These are phyloP conservation scores for Eurytoma adleriae DNA, from an alignment of 2,888 invertebrate genomes.

Conservation along the genomic window DNA sequence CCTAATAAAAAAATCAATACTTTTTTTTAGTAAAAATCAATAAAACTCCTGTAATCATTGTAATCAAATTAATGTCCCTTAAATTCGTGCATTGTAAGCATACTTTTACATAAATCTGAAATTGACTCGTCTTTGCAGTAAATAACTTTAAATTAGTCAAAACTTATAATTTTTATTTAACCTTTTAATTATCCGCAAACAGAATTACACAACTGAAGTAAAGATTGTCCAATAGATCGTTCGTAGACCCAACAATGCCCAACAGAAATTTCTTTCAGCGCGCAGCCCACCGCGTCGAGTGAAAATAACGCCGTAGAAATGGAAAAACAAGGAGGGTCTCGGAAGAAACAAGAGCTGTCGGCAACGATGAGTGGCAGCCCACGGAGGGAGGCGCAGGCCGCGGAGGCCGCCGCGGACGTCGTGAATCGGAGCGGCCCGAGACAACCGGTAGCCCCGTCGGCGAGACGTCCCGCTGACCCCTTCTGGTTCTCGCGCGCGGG, in stretches of 20 bases:
- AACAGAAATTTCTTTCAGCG: not conserved
- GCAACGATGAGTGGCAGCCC: not conserved
- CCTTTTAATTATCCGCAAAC: too few relatives aligned
- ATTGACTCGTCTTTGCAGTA: too few relatives aligned
- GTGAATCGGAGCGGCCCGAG: slow-evolving; percentile 47
- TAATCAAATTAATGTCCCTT: too few relatives aligned
- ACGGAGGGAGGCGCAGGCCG: not conserved
- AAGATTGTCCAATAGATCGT: too few relatives aligned
- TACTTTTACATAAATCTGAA: too few relatives aligned
- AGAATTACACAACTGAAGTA: too few relatives aligned
- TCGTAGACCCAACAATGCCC: not conserved
- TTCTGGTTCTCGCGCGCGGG: slow-evolving; percentile 61
- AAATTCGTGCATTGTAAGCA: too few relatives aligned
- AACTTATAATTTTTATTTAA: too few relatives aligned
- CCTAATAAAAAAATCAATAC: not conserved
- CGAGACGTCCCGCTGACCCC: slow-evolving; percentile 72
- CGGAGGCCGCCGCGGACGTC: slow-evolving; percentile 39
- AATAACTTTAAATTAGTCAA: too few relatives aligned
- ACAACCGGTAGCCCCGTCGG: slow-evolving; percentile 72
- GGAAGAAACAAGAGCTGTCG: slow-evolving; percentile 3
- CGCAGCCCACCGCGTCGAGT: not conserved
- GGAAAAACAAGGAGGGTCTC: not conserved
- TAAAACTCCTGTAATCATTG: too few relatives aligned
- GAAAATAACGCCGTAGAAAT: slow-evolving; percentile 1
- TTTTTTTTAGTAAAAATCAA: too few relatives aligned